Evolutionary conservation across 2,113 vertebrate genomes (phyloP), one percentile per base, ranked within the genome.

Genomic region (Pagrus major): DNA sequence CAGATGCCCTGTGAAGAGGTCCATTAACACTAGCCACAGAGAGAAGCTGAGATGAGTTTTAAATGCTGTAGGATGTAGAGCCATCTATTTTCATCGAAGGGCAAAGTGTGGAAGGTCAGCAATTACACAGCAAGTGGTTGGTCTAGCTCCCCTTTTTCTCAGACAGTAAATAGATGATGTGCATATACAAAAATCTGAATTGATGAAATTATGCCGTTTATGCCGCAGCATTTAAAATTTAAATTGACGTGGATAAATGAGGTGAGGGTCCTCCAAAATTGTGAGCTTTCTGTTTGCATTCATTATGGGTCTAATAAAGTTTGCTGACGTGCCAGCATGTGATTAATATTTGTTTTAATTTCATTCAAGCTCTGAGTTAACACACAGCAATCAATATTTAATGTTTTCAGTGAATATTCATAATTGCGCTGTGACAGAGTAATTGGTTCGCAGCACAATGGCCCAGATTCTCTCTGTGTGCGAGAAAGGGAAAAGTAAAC

Each of bases 271-370:
- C 78, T 78, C 63, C 47, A 73, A 82, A 75, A 79, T n/a, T 52
- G 68, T 68, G 67, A 72, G 42, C 51, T 74, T 70, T 73, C 60
- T 80, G 64, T 77, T 69, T 86, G 65, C 82, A 75, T 89, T 89
- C 61, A 86, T 84, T 71, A 83, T 42, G 15, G 59, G 14, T 59
- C 81, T 89, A 76, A 91, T 92, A 90, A 84, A 88, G 87, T 91
- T 89, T 86, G 79, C 88, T 83, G 84, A 90, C 20, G 80, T 82
- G 47, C 73, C 56, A 55, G 67, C 74, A 67, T 85, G 69, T 88
- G 89, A 94, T 92, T 93, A 90, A 93, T 94, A 94, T 94, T 94
- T 94, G 91, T 94, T 94, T 93, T 93, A 86, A 94, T 94, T 94
- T 87, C 33, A 84, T 87, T 92, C 76, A 73, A 80, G 86, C 72